A percentile compares a stretch with the other conserved stretches of the same genome.
Evolutionary conservation across 2,888 invertebrate species (phyloP).

Genomic region (Mimachlamys varia): DNA sequence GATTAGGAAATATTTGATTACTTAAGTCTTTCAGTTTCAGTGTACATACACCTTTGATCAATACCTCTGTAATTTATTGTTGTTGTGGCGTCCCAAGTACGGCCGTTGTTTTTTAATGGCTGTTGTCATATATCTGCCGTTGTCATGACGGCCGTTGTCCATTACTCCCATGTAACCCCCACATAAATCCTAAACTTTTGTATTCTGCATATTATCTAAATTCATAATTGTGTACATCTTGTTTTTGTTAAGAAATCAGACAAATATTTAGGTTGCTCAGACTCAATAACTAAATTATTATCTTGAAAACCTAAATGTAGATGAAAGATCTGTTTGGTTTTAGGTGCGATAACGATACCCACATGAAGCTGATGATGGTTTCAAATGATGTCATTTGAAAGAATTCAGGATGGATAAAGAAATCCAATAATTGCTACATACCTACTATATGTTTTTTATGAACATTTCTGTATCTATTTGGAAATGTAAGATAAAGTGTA

Average conservation of each 20-base stretch:
- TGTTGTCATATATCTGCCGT: neutral
- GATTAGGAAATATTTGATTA: neutral
- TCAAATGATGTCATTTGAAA: neutral
- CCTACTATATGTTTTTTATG: neutral
- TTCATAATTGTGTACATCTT: neutral
- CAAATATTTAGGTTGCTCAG: neutral
- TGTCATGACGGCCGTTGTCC: neutral
- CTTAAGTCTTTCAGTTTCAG: slow-evolving; percentile 31
- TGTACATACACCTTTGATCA: slow-evolving; percentile 10
- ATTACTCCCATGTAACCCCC: neutral
- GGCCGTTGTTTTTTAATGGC: neutral
- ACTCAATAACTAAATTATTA: neutral
- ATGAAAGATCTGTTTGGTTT: neutral
- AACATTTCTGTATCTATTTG: neutral
- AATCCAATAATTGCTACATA: neutral
- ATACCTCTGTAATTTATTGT: slow-evolving; percentile 28
- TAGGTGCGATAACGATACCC: neutral
- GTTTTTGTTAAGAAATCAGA: neutral
- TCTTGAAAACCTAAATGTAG: neutral
- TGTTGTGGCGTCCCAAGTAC: neutral
- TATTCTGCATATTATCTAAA: neutral
- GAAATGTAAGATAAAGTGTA: neutral
- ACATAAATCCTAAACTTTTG: neutral
- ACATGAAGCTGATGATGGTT: neutral
- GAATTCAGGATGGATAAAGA: neutral